Conservation (phyloP, 2,888 invertebrate species). For the Agapostemon virescens region DNA sequence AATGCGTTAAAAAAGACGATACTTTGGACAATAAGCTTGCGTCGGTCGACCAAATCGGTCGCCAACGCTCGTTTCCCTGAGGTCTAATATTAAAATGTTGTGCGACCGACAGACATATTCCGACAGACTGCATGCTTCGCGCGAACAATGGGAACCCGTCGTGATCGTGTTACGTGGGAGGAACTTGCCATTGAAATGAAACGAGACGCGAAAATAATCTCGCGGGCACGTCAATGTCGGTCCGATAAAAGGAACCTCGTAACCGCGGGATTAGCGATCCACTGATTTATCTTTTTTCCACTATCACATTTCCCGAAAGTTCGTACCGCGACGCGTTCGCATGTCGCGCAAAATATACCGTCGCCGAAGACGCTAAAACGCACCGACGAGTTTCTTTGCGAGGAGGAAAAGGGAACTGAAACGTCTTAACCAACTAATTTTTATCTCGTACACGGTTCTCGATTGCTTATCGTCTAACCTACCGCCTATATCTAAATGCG, state of each 20-base stretch:
- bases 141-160: constrained; percentile 21
- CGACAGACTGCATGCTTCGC: constrained; percentile 21
- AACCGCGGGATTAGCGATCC: neutral
- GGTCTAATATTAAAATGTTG: constrained; percentile 30
- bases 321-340: neutral
- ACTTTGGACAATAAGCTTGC: constrained; percentile 17
- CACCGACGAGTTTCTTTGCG: constrained; percentile 12
- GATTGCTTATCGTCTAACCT: constrained; percentile 10
- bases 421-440: constrained; percentile 8
- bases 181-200: constrained; percentile 7
- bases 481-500: neutral
- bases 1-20: neutral
- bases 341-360: neutral
- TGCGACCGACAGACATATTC: constrained; percentile 34
- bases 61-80: neutral
- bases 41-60: neutral
- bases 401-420: constrained; percentile 26
- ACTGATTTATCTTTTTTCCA: neutral
- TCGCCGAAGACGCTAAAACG: neutral
- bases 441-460: constrained; percentile 19
- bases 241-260: constrained; percentile 25
- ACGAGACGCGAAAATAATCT: constrained; percentile 12
- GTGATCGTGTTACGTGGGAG: neutral
- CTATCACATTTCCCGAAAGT: neutral
- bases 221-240: constrained; percentile 20